These are phyloP conservation scores for Epirrhoe alternata DNA, from an alignment of 2,888 invertebrate species.

Conservation along the genomic window DNA sequence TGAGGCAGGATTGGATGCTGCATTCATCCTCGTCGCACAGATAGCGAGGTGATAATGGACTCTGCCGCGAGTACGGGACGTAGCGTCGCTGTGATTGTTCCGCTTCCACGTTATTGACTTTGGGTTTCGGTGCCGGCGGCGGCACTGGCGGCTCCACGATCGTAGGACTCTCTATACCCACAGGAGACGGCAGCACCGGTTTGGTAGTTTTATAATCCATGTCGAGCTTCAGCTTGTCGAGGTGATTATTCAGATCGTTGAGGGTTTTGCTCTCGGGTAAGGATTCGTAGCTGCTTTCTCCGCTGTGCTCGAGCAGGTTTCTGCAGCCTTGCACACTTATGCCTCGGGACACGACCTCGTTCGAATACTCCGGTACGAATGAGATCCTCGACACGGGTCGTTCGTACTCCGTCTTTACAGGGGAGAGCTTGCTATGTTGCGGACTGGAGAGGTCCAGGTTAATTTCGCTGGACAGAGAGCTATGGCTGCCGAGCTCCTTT, in stretches of 20 bases:
- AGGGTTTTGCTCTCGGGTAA: constrained; percentile 60
- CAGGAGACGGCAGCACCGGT: constrained; percentile 61
- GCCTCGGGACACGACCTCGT: constrained; percentile 74
- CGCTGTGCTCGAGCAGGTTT: constrained; percentile 70
- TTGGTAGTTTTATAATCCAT: constrained; percentile 58
- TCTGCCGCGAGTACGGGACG: constrained; percentile 67
- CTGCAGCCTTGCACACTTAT: constrained; percentile 73
- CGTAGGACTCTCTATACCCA: constrained; percentile 49
- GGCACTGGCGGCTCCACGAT: constrained; percentile 48
- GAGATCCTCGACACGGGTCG: constrained; percentile 70
- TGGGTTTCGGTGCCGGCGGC: constrained; percentile 61
- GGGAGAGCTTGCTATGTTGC: constrained; percentile 67
- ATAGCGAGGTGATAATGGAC: constrained; percentile 88
- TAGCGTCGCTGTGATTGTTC: constrained; percentile 67
- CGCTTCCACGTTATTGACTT: constrained; percentile 62
- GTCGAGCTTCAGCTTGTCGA: constrained; percentile 71
- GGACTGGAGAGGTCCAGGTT: constrained; percentile 85
- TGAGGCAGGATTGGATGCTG: constrained; percentile 94
- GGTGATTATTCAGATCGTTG: constrained; percentile 63
- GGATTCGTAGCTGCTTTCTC: constrained; percentile 71
- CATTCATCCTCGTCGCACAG: constrained; percentile 91
- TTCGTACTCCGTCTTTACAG: constrained; percentile 69
- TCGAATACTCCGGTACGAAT: constrained; percentile 72
- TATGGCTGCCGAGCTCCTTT: constrained; percentile 76
- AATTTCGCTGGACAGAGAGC: constrained; percentile 83